A percentile compares a stretch with the other conserved stretches of the same genome.
Evolutionary conservation across 1,140 invertebrate species (phyloP).

Genomic region (Telenomus remus): DNA sequence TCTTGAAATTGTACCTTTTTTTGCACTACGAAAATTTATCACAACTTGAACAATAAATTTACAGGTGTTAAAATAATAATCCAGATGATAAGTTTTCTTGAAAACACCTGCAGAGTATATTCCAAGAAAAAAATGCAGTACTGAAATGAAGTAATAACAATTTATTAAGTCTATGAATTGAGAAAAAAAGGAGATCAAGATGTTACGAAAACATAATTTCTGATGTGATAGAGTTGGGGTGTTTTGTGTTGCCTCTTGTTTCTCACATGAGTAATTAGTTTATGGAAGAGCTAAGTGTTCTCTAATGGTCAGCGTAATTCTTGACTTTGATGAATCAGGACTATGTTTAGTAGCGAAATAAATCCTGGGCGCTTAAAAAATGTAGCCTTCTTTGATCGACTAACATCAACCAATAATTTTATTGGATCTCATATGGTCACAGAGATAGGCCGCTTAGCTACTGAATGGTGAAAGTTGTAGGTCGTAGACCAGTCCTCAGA

Average conservation of each 20-base stretch:
- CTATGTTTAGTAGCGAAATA: conserved; percentile 36
- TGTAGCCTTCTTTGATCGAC: conserved; percentile 47
- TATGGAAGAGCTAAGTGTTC: conserved; percentile 26
- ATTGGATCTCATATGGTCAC: conserved; percentile 56
- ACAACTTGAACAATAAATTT: too few species aligned
- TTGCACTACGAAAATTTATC: too few species aligned
- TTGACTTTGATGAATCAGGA: conserved; percentile 50
- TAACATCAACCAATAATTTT: conserved; percentile 55
- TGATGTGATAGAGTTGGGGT: background rate
- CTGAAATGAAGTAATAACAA: too few species aligned
- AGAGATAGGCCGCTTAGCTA: conserved; percentile 48
- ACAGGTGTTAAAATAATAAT: too few species aligned
- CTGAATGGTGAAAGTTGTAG: conserved; percentile 45
- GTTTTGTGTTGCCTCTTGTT: conserved; percentile 1
- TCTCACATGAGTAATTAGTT: conserved; percentile 15
- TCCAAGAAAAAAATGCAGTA: too few species aligned
- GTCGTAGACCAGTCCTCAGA: conserved; percentile 10
- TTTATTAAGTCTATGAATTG: too few species aligned
- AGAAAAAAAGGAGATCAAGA: too few species aligned
- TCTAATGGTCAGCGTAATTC: conserved; percentile 38
- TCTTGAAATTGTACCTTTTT: conserved; percentile 31
- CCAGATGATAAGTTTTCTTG: too few species aligned
- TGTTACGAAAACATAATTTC: too few species aligned
- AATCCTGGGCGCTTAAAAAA: conserved; percentile 46
- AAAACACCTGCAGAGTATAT: too few species aligned